Evolutionary conservation across 2,113 vertebrate species (phyloP).

Genomic region (Perognathus longimembris): DNA sequence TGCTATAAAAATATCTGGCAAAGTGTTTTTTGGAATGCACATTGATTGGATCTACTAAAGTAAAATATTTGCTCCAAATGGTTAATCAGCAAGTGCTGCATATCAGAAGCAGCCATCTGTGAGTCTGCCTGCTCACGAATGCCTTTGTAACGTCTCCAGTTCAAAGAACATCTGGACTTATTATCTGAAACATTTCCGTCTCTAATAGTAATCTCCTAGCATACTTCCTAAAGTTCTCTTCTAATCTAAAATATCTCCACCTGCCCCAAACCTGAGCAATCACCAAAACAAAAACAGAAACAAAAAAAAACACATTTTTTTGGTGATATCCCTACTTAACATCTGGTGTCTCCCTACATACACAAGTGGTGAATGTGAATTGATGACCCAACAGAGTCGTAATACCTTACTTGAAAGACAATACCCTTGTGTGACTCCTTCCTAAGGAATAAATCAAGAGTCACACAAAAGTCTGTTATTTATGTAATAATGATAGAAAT

Average conservation of each 20-base stretch:
- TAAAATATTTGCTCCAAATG: conserved; percentile 59
- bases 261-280: neutral
- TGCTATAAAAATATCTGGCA: neutral
- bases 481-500: neutral
- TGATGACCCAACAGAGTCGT: neutral
- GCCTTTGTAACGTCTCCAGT: conserved; percentile 51
- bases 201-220: neutral
- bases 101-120: conserved; percentile 54
- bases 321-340: neutral
- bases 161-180: conserved; percentile 64
- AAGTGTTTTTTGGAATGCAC: conserved; percentile 24
- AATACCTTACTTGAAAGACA: neutral
- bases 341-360: conserved; percentile 11
- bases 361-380: neutral
- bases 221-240: neutral
- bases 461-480: neutral
- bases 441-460: conserved; percentile 4
- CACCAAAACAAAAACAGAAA: neutral
- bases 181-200: neutral
- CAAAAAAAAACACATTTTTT: neutral
- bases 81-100: conserved; percentile 29
- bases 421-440: neutral
- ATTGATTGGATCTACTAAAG: neutral
- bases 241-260: neutral
- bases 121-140: conserved; percentile 36